These are phyloP conservation scores for Dinoponera quadriceps DNA, from an alignment of 1,140 invertebrate genomes.

Conservation along the genomic window DNA sequence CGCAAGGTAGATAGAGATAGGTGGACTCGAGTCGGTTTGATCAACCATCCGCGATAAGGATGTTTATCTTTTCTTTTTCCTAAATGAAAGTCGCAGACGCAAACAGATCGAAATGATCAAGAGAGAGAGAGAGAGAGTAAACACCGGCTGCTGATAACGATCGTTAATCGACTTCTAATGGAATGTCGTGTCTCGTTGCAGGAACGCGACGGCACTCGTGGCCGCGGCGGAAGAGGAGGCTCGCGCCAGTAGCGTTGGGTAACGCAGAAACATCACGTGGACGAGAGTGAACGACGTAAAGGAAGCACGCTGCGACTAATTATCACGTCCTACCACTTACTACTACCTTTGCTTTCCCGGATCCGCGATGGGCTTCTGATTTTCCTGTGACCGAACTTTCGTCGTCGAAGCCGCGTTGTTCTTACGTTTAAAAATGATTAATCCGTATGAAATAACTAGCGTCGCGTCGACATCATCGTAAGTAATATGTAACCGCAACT, in stretches of 20 bases:
- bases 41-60: no score
- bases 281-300: slow-evolving; percentile 71
- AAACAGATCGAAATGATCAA: not conserved
- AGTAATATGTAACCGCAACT: slow-evolving; percentile 80
- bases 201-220: slow-evolving; percentile 82
- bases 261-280: slow-evolving; percentile 72
- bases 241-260: slow-evolving; percentile 83
- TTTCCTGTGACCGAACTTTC: slow-evolving; percentile 71
- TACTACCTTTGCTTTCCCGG: slow-evolving; percentile 79
- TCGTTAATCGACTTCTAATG: not conserved
- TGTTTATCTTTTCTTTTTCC: slow-evolving; percentile 2
- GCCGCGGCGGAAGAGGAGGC: slow-evolving; percentile 80
- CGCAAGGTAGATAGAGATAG: slow-evolving; percentile 83
- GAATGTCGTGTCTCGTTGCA: slow-evolving; percentile 68
- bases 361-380: slow-evolving; percentile 74
- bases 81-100: not conserved
- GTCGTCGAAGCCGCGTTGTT: slow-evolving; percentile 67
- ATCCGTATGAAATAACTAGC: slow-evolving; percentile 81
- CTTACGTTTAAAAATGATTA: slow-evolving; percentile 78
- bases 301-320: slow-evolving; percentile 78
- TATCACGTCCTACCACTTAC: slow-evolving; percentile 78
- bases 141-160: no score
- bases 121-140: no score
- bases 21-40: slow-evolving; percentile 36
- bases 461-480: slow-evolving; percentile 77